These are phyloP conservation scores for Ridgeia piscesae DNA, from an alignment of 1,140 invertebrate species.

Conservation along the genomic window DNA sequence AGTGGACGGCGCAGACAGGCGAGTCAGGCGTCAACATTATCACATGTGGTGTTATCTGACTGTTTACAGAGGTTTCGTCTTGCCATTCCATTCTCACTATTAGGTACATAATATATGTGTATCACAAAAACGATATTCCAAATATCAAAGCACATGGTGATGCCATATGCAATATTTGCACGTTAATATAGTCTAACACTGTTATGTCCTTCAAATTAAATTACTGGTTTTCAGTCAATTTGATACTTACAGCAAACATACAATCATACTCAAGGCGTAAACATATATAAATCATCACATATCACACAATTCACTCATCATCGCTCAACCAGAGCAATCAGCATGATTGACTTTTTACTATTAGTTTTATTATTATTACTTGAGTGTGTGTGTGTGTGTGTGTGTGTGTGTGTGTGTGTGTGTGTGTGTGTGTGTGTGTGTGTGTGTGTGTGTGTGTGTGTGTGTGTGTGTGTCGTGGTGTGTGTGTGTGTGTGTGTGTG, in stretches of 20 bases:
- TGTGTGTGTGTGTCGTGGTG: too few species aligned
- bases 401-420: too few species aligned
- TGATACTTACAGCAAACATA: background rate
- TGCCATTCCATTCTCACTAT: background rate
- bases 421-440: too few species aligned
- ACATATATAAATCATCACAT: background rate
- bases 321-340: too few species aligned
- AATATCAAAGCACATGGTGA: background rate
- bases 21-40: background rate
- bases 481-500: too few species aligned
- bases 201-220: background rate
- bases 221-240: background rate
- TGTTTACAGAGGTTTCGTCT: background rate
- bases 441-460: too few species aligned
- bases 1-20: background rate
- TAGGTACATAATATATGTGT: background rate
- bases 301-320: too few species aligned
- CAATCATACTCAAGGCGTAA: background rate
- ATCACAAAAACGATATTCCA: too few species aligned
- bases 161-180: background rate
- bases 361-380: too few species aligned
- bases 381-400: too few species aligned
- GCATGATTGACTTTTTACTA: too few species aligned
- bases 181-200: background rate
- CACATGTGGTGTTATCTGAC: background rate